These are phyloP conservation scores for Drosophila tropicalis DNA, from an alignment of 1,140 invertebrate genomes.

Conservation along the genomic window DNA sequence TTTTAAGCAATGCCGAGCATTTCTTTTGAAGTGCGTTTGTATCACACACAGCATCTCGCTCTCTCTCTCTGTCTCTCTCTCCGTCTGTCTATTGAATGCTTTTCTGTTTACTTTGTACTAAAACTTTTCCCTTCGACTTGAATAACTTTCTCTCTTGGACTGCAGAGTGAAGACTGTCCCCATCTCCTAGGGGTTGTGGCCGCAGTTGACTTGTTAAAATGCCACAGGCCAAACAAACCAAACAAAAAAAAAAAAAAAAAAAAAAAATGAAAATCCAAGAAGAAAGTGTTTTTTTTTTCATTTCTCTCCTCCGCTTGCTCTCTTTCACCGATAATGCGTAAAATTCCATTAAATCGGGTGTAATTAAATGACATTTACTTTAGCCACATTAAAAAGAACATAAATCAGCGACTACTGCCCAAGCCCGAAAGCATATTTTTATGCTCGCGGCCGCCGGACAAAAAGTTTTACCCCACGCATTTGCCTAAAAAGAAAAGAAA, in stretches of 20 bases:
- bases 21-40: constrained; percentile 71
- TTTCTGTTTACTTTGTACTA: constrained; percentile 32
- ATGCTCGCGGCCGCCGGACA: constrained; percentile 26
- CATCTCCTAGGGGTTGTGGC: constrained; percentile 5
- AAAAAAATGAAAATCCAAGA: background rate
- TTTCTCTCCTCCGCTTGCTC: background rate
- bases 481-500: constrained; percentile 66
- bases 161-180: background rate
- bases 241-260: background rate
- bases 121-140: constrained; percentile 25
- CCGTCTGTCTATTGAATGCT: background rate
- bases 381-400: constrained; percentile 78
- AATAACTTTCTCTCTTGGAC: constrained; percentile 15
- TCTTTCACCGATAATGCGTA: constrained; percentile 72
- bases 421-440: constrained; percentile 51
- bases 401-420: constrained; percentile 69
- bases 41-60: constrained; percentile 23
- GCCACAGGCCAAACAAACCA: constrained; percentile 30
- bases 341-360: constrained; percentile 82
- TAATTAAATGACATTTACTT: constrained; percentile 82
- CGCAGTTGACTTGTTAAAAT: constrained; percentile 55
- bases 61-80: constrained; percentile 14
- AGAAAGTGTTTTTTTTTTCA: constrained; percentile 36
- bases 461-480: constrained; percentile 52
- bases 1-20: constrained; percentile 54